Percentiles rank a stretch among this genome's conserved stretches.
phyloP scores from a whole-genome alignment of 2,888 invertebrate species.

The Caenorhabditis parvicauda region DNA sequence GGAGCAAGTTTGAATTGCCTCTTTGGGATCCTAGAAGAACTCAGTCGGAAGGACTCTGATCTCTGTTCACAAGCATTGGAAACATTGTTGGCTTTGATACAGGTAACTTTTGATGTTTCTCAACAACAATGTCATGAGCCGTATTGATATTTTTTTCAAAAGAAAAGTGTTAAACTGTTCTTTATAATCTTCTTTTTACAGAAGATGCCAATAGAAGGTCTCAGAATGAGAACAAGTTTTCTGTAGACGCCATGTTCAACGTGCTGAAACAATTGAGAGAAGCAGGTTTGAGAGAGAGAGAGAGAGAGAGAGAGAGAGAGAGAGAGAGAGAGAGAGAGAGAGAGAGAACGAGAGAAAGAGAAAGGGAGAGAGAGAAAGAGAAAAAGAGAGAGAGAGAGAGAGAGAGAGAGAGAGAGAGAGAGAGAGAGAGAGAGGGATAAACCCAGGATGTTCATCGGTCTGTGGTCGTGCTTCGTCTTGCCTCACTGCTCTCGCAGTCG shows the following conservation, averaged over 20 bases:
- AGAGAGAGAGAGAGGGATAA: background rate
- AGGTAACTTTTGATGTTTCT: too few relatives aligned
- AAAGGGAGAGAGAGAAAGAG: too few relatives aligned
- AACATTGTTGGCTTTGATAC: slow-evolving; percentile 71
- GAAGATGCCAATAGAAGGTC: slow-evolving; percentile 82
- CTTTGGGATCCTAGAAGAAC: slow-evolving; percentile 85
- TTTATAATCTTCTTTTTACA: slow-evolving; percentile 72
- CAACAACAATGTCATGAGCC: too few relatives aligned
- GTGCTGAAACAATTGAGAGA: slow-evolving; percentile 70
- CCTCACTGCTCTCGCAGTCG: slow-evolving; percentile 84
- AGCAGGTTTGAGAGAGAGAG: too few relatives aligned
- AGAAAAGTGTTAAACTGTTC: background rate
- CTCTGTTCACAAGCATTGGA: slow-evolving; percentile 82
- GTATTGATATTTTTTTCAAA: too few relatives aligned
- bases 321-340: too few relatives aligned
- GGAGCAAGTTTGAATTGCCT: slow-evolving; percentile 72
- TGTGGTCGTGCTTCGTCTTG: slow-evolving; percentile 88
- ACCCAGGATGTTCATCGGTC: slow-evolving; percentile 66
- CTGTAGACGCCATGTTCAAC: slow-evolving; percentile 77
- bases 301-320: too few relatives aligned
- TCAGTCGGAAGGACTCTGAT: slow-evolving; percentile 77
- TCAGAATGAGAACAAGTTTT: slow-evolving; percentile 78
- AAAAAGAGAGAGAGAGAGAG: too few relatives aligned
- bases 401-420: too few relatives aligned
- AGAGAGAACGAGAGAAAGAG: too few relatives aligned